Conservation (phyloP, 2,797 vertebrate species). For the Hyperoplus lanceolatus region DNA sequence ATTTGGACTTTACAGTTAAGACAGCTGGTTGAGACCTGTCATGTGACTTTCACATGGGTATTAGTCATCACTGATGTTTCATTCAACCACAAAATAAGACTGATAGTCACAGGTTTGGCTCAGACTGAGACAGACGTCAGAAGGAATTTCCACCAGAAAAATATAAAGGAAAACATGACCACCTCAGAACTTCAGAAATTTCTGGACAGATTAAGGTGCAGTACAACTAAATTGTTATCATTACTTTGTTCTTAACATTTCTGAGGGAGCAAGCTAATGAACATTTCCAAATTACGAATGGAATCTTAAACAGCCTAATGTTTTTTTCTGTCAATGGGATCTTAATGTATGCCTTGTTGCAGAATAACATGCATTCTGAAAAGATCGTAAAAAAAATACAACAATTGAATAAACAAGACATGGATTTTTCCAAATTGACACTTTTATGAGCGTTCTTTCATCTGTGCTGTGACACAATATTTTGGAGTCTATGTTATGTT, state of each 20-base stretch:
- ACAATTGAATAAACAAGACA: slow-evolving; percentile 12
- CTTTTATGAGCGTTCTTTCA: slow-evolving; percentile 34
- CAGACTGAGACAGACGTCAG: not conserved
- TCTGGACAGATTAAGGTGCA: not conserved
- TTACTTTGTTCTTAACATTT: not conserved
- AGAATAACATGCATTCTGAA: slow-evolving; percentile 12
- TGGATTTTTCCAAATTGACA: slow-evolving; percentile 19
- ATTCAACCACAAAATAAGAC: slow-evolving; percentile 3
- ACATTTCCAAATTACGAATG: no score
- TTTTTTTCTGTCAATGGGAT: not conserved
- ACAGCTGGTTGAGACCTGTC: not conserved
- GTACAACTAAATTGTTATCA: not conserved
- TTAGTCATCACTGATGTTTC: slow-evolving; percentile 11
- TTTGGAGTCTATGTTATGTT: slow-evolving; percentile 30
- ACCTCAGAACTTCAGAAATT: not conserved
- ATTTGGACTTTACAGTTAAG: not conserved
- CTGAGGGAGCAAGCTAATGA: no score
- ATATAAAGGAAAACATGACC: not conserved
- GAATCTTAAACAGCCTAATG: no score
- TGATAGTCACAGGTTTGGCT: not conserved
- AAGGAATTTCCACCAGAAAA: not conserved
- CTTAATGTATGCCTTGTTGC: not conserved
- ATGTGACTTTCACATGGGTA: not conserved
- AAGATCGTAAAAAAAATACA: not conserved
- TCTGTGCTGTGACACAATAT: slow-evolving; percentile 36